Percentiles rank a stretch among this genome's conserved stretches.
Conservation (phyloP, 2,113 vertebrate genomes). For the Platycercus adscitus region DNA sequence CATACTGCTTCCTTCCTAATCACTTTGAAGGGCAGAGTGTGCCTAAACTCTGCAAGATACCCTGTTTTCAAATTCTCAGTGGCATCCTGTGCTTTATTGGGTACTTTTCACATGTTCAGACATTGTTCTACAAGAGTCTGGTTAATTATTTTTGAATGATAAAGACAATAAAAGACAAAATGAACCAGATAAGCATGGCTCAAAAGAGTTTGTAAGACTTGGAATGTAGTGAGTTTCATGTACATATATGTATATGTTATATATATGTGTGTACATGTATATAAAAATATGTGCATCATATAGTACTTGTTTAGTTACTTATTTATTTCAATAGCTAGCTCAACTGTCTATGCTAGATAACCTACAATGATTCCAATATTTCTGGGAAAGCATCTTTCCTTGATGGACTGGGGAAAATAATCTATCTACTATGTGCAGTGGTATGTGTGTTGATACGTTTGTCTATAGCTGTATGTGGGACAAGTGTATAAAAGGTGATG, state of each 20-base stretch:
- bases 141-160: constrained; percentile 61
- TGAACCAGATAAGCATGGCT: constrained; percentile 14
- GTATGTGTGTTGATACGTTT: not conserved
- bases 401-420: not conserved
- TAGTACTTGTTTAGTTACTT: not conserved
- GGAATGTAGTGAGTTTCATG: not conserved
- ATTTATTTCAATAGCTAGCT: not conserved
- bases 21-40: constrained; percentile 33
- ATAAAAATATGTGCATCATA: not conserved
- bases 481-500: not conserved
- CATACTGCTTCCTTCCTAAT: not conserved
- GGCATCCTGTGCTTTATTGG: constrained; percentile 22
- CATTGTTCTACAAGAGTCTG: constrained; percentile 16
- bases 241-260: not conserved
- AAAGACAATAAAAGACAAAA: constrained; percentile 53
- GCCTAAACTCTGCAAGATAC: constrained; percentile 21
- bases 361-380: not conserved
- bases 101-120: constrained; percentile 42
- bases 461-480: not conserved
- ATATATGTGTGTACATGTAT: not conserved
- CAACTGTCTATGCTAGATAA: not conserved
- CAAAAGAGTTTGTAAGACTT: constrained; percentile 14
- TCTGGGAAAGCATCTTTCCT: not conserved
- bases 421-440: not conserved
- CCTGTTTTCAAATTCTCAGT: constrained; percentile 40